A percentile compares a stretch with the other conserved stretches of the same genome.
Conservation (phyloP, 2,888 invertebrate genomes). For the Barypeithes pellucidus region DNA sequence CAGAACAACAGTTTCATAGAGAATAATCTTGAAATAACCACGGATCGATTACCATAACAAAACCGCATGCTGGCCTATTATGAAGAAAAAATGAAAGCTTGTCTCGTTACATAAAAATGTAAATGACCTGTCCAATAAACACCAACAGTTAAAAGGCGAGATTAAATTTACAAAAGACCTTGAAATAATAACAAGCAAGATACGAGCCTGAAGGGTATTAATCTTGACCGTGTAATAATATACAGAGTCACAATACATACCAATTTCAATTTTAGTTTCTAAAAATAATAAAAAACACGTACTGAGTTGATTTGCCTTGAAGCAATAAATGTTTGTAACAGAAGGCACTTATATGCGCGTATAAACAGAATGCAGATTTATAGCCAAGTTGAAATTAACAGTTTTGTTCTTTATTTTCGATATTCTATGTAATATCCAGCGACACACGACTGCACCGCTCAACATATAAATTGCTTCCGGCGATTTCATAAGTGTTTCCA, state of each 20-base stretch:
- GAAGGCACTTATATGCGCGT: neutral
- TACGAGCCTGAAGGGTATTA: constrained; percentile 19
- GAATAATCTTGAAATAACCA: neutral
- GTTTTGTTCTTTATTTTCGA: too few relatives aligned
- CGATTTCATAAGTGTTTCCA: too few relatives aligned
- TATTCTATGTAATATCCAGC: too few relatives aligned
- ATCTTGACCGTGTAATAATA: constrained; percentile 31
- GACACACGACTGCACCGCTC: too few relatives aligned
- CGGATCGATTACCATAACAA: constrained; percentile 8
- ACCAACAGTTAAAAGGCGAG: constrained; percentile 22
- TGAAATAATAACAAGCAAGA: constrained; percentile 30
- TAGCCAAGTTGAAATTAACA: too few relatives aligned
- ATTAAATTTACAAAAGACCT: constrained; percentile 28
- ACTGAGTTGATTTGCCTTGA: too few relatives aligned
- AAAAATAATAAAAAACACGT: neutral
- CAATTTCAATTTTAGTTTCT: constrained; percentile 9
- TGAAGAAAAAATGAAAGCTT: constrained; percentile 12
- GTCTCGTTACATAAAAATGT: constrained; percentile 39
- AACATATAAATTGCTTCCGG: too few relatives aligned
- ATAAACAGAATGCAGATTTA: too few relatives aligned
- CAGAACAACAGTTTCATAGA: too few relatives aligned
- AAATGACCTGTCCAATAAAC: constrained; percentile 40
- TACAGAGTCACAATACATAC: constrained; percentile 10
- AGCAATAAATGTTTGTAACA: neutral
- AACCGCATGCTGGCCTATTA: constrained; percentile 7